Evolutionary conservation across 2,113 vertebrate species (phyloP).

Genomic region (Planiliza haematocheilus): DNA sequence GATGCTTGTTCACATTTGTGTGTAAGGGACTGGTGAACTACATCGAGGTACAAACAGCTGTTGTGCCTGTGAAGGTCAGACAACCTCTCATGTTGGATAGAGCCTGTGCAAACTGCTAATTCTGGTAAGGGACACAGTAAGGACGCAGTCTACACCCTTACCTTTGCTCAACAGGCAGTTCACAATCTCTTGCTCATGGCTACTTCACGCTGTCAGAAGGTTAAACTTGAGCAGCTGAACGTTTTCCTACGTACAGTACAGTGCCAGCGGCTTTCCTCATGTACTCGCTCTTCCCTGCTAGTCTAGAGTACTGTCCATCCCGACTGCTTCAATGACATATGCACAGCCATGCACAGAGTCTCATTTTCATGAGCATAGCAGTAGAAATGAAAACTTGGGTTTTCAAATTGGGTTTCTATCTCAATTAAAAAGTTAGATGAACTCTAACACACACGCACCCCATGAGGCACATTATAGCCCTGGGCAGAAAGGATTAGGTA

Average conservation of each 20-base stretch:
- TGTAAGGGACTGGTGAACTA: conserved; percentile 14
- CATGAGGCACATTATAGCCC: conserved; percentile 70
- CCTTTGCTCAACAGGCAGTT: not conserved
- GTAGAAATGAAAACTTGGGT: conserved; percentile 69
- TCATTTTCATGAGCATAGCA: conserved; percentile 66
- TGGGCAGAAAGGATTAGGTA: conserved; percentile 73
- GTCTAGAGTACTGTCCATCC: conserved; percentile 13
- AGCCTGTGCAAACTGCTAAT: not conserved
- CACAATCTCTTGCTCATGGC: conserved; percentile 15
- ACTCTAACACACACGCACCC: conserved; percentile 68
- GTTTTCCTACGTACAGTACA: conserved; percentile 6
- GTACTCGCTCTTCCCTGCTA: conserved; percentile 28
- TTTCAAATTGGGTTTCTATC: conserved; percentile 73
- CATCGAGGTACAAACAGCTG: conserved; percentile 27
- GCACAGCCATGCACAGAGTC: conserved; percentile 48
- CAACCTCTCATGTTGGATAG: conserved; percentile 13
- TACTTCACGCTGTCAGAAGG: conserved; percentile 11
- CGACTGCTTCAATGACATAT: conserved; percentile 22
- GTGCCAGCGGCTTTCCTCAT: conserved; percentile 2
- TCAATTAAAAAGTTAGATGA: conserved; percentile 79
- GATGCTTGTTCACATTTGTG: conserved; percentile 15
- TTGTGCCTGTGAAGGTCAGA: conserved; percentile 14
- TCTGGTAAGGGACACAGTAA: too few relatives aligned
- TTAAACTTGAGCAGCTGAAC: conserved; percentile 23
- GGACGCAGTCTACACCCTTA: not conserved